Conservation (phyloP, 2,888 invertebrate genomes). For the Caenorhabditis imperialis region DNA sequence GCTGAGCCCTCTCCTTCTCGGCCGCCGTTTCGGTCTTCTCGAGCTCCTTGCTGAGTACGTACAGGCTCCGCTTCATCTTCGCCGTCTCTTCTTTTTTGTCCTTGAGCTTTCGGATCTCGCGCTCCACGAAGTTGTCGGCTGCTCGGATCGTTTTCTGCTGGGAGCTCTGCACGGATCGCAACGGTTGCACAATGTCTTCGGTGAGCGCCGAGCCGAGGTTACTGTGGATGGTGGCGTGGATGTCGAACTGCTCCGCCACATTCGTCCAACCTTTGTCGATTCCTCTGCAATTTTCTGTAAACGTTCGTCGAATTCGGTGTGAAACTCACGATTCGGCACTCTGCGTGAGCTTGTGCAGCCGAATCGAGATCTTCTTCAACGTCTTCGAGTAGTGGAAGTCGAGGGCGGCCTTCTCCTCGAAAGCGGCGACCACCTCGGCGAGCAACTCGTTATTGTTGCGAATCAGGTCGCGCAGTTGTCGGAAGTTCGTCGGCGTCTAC, state of each 20-base stretch:
- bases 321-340: constrained; percentile 57
- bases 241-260: constrained; percentile 70
- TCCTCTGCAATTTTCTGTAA: constrained; percentile 49
- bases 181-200: constrained; percentile 69
- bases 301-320: not conserved
- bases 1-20: constrained; percentile 35
- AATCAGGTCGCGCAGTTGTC: constrained; percentile 59
- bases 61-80: constrained; percentile 60
- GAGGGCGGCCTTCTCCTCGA: constrained; percentile 66
- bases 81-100: constrained; percentile 66
- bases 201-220: constrained; percentile 68
- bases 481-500: constrained; percentile 61
- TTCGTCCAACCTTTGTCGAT: constrained; percentile 70
- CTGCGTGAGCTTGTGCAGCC: constrained; percentile 63
- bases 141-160: constrained; percentile 66
- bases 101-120: constrained; percentile 60
- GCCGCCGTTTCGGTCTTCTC: constrained; percentile 62
- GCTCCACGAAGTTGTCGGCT: constrained; percentile 59
- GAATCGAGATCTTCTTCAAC: constrained; percentile 62
- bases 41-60: constrained; percentile 63
- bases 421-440: constrained; percentile 61
- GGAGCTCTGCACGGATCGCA: constrained; percentile 62
- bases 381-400: constrained; percentile 67
- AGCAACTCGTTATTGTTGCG: constrained; percentile 61
- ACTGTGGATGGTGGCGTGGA: constrained; percentile 71